Evolutionary conservation across 1,140 invertebrate species (phyloP), one percentile per base, ranked within the genome.

Genomic region (Pogonus chalceus): DNA sequence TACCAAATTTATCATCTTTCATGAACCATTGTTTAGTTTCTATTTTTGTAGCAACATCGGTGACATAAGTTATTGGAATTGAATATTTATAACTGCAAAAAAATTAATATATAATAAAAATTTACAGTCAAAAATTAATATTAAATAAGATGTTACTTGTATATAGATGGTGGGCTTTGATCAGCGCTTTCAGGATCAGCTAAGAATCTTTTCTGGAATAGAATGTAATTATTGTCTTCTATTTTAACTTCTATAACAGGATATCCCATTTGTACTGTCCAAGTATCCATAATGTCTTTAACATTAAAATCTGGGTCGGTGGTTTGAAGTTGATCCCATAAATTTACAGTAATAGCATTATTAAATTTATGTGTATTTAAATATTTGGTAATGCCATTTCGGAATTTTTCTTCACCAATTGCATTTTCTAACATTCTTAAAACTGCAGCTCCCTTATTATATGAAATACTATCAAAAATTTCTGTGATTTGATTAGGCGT

Each of bases 391-490:
- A 95, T 79, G 0, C 82, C 90, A 22, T 67, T 68, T 53, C 78
- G 77, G 68, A 97, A 96, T 10, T 79, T 80, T 10, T 84, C 76
- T 20, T 81, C 72, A 1, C 85, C 84, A 23, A 95, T 78, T 61
- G 94, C 88, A 56, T 84, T 76, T 68, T 94, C 85, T 61, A 96
- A 73, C 94, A 97, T 97, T 48, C 92, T 76, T 35, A 97, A 78
- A 16, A 97, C 72, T 20, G 89, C 84, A 0, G 88, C 84, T 26
- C 93, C 93, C 85, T 98, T 97, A 51, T 82, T 83, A 65, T 97
- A 97, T 0, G 92, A 92, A 60, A 97, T 96, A 0, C 76, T 70
- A 72, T 97, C 93, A 69, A 97, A 97, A 52, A 95, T 86, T 54
- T 90, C 86, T 0, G 87, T 92, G 35, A 96, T 96, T 73, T 97